Conservation (phyloP, 2,888 invertebrate species). For the Drosophila multiciliata region DNA sequence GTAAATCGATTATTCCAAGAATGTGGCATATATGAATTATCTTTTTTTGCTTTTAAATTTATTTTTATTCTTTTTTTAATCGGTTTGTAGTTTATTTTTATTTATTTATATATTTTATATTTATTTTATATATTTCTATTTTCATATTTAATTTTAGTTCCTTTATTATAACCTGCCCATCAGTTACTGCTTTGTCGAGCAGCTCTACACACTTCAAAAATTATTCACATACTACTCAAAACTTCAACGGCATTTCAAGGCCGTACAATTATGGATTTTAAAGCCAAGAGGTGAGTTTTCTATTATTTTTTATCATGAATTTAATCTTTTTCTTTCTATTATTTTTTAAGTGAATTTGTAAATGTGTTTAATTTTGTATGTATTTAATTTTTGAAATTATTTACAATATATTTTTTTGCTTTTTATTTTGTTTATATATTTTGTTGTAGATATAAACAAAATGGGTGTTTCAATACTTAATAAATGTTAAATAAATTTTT, state of each 20-base stretch:
- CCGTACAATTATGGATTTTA: constrained; percentile 81
- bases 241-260: constrained; percentile 64
- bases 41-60: not conserved
- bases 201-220: constrained; percentile 20
- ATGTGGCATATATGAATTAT: constrained; percentile 31
- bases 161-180: constrained; percentile 25
- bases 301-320: not conserved
- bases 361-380: not conserved
- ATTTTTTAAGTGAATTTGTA: not conserved
- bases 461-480: not conserved
- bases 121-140: constrained; percentile 13
- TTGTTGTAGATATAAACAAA: not conserved
- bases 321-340: not conserved
- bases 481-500: not conserved
- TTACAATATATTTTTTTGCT: not conserved
- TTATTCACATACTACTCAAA: constrained; percentile 16
- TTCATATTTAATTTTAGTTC: constrained; percentile 46
- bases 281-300: constrained; percentile 73
- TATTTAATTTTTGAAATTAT: not conserved
- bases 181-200: constrained; percentile 34
- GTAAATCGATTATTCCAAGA: constrained; percentile 24
- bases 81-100: not conserved
- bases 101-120: constrained; percentile 1
- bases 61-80: not conserved
- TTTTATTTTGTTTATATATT: not conserved